phyloP scores from a whole-genome alignment of 2,797 vertebrate species.

The Aldrovandia affinis region DNA sequence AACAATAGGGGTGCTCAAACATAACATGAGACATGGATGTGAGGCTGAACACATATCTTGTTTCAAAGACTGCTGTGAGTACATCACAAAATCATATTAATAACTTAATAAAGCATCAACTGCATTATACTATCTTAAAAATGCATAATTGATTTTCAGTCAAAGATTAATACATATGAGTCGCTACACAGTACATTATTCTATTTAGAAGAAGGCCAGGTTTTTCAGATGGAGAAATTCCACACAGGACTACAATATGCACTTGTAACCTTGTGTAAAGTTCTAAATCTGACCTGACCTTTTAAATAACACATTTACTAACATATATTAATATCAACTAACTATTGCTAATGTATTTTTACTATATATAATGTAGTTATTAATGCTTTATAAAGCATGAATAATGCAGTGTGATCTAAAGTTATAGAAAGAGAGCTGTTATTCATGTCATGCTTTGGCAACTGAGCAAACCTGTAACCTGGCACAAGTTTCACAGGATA shows the following conservation, averaged over 20 bases:
- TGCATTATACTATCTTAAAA: not conserved
- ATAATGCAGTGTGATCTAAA: not conserved
- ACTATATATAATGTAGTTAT: not conserved
- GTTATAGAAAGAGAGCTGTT: not conserved
- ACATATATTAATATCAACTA: not conserved
- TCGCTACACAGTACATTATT: not conserved
- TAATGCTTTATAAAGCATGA: not conserved
- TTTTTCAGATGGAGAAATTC: not conserved
- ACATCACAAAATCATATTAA: not conserved
- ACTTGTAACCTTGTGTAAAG: no score
- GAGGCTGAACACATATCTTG: not conserved
- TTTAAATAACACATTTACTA: not conserved
- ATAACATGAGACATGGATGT: not conserved
- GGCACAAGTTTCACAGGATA: not conserved
- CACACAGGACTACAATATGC: not conserved
- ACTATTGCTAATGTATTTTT: not conserved
- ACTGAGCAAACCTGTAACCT: not conserved
- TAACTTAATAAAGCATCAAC: not conserved
- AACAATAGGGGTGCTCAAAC: conserved; percentile 15
- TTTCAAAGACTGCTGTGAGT: not conserved
- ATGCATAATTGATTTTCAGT: not conserved
- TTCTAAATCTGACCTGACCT: no score
- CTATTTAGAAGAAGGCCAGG: not conserved
- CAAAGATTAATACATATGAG: not conserved
- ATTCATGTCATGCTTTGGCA: not conserved